These are phyloP conservation scores for Pachyseris speciosa DNA, from an alignment of 64 coral and sea anemone genomes.

Conservation along the genomic window DNA sequence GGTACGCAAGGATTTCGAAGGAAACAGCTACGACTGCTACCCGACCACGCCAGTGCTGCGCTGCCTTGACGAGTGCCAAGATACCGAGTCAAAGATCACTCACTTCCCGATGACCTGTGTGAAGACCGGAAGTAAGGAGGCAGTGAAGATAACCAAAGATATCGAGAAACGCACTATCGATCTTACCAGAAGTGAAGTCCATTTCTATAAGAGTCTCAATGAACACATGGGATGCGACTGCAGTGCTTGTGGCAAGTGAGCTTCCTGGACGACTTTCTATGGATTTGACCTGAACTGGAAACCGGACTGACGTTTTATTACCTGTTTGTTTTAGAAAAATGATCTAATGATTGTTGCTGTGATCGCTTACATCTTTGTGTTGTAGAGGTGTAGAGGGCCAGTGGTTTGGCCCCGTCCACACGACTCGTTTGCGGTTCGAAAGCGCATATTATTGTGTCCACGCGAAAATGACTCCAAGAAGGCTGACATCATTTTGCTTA, in stretches of 20 bases:
- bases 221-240: conserved; percentile 11
- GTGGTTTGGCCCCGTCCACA: too few relatives aligned
- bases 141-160: neutral
- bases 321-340: neutral
- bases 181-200: conserved; percentile 7
- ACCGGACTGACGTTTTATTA: neutral
- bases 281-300: neutral
- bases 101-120: conserved; percentile 1
- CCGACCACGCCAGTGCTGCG: conserved; percentile 35
- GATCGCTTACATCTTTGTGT: too few relatives aligned
- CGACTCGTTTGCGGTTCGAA: too few relatives aligned
- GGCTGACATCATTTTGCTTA: too few relatives aligned
- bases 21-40: neutral
- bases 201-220: neutral
- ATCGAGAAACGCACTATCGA: neutral
- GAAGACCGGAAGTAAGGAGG: neutral
- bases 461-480: too few relatives aligned
- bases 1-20: neutral
- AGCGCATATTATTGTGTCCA: too few relatives aligned
- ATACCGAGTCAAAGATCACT: neutral
- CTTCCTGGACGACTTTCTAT: neutral
- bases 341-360: neutral
- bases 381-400: too few relatives aligned
- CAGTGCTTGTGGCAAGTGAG: neutral
- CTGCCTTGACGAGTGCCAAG: conserved; percentile 3